Percentiles rank a stretch among this genome's conserved stretches.
Evolutionary conservation across 2,888 invertebrate genomes (phyloP).

Genomic region (Phortica magna): DNA sequence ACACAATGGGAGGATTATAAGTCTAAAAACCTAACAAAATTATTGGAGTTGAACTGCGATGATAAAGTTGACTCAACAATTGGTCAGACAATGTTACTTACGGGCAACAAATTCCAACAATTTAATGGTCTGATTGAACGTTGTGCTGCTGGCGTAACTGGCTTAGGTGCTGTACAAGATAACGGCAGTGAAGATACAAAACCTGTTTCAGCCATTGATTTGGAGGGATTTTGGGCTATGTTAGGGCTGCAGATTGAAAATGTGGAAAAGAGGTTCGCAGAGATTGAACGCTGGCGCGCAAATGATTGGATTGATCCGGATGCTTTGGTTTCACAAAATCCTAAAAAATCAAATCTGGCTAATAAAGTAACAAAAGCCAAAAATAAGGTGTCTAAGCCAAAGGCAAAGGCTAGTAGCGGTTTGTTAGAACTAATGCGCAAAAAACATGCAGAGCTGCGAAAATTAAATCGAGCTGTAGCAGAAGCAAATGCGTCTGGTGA

Average conservation of each 20-base stretch:
- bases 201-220: slow-evolving; percentile 80
- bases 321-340: slow-evolving; percentile 32
- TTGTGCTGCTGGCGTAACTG: slow-evolving; percentile 66
- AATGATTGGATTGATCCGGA: slow-evolving; percentile 76
- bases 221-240: slow-evolving; percentile 85
- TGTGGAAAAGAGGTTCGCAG: slow-evolving; percentile 73
- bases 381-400: slow-evolving; percentile 41
- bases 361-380: slow-evolving; percentile 24
- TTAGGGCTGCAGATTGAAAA: slow-evolving; percentile 79
- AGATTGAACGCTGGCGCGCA: slow-evolving; percentile 67
- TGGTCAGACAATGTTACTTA: slow-evolving; percentile 86
- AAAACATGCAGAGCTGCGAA: slow-evolving; percentile 59
- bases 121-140: slow-evolving; percentile 81
- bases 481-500: background rate
- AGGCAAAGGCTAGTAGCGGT: slow-evolving; percentile 59
- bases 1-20: slow-evolving; percentile 78
- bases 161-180: slow-evolving; percentile 43
- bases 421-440: slow-evolving; percentile 64
- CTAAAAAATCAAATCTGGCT: background rate
- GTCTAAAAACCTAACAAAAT: slow-evolving; percentile 58
- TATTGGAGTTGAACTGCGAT: slow-evolving; percentile 73
- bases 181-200: slow-evolving; percentile 69
- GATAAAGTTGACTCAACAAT: slow-evolving; percentile 84
- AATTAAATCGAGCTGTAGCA: slow-evolving; percentile 46
- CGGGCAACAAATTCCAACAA: slow-evolving; percentile 86